Evolutionary conservation across 2,888 invertebrate genomes (phyloP), one percentile per base, ranked within the genome.

Genomic region (Seira ritae): DNA sequence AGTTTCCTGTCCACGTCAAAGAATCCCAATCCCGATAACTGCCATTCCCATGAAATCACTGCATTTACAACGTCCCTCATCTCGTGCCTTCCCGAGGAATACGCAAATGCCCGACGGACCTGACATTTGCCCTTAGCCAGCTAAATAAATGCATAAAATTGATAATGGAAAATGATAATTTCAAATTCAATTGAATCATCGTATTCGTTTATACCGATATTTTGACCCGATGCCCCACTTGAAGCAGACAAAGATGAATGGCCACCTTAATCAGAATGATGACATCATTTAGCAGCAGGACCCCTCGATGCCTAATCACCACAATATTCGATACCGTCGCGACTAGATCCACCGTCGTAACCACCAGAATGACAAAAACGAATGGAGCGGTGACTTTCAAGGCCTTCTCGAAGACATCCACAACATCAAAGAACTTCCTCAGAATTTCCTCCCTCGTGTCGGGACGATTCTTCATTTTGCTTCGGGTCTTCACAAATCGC

Each of bases 1-100:
- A 84, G 84, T 17, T 42, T 66, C n/a, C 80, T 42, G 20, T 84
- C 84, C 46, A 84, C 80, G 67, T 80, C 75, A 76, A 84, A 84
- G 17, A 84, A 84, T 1, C 80, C 80, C n/a, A 70, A 12, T 15
- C 69, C 84, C 8, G 84, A 76, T 15, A 84, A 19, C 22, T 71
- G 80, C 84, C 84, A 84, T 0, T 84, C 71, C 74, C 80, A 84
- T 23, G 8, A 6, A 0, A 66, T 4, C n/a, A 78, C 50, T 0
- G 74, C 70, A 1, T 42, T 71, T 8, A 75, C 76, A 2, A 84
- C 19, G 20, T 84, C 79, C 31, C 65, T 50, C 65, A 75, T 66
- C 1, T 37, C 8, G 22, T 62, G 15, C 50, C 70, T 68, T 22
- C n/a, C 37, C 0, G 55, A 20, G 8, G 68, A 69, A 12, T 46